These are phyloP conservation scores for Apostichopus leukothele DNA, from an alignment of 53 echinoderm and acorn worm genomes.

Conservation along the genomic window DNA sequence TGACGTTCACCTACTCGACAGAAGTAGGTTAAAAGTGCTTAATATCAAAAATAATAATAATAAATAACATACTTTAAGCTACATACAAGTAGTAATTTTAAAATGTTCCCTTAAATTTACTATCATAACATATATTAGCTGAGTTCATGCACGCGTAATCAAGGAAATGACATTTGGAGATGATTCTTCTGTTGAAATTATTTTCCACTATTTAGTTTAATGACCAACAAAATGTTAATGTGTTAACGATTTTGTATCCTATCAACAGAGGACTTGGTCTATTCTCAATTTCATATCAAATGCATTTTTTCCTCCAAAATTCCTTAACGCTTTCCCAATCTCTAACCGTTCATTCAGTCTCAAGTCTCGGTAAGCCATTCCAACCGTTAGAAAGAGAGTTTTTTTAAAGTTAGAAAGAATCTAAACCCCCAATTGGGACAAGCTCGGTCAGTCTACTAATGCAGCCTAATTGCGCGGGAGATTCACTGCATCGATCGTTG, in stretches of 20 bases:
- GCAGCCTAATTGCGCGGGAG: conserved; percentile 28
- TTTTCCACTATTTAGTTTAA: not conserved
- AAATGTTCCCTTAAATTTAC: no score
- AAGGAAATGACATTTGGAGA: no score
- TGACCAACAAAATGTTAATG: conserved; percentile 29
- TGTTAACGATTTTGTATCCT: conserved; percentile 30
- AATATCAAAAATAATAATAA: no score
- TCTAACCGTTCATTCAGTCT: conserved; percentile 37
- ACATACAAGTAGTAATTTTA: no score
- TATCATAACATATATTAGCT: no score
- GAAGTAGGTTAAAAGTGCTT: no score
- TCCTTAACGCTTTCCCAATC: conserved; percentile 20
- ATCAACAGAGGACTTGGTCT: conserved; percentile 40
- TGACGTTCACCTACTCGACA: no score
- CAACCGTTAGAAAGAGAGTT: not conserved
- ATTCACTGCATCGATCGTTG: conserved; percentile 29
- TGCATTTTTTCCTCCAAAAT: conserved; percentile 1
- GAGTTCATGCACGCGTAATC: no score
- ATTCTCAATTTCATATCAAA: conserved; percentile 29
- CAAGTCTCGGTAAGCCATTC: conserved; percentile 34
- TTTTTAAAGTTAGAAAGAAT: not conserved
- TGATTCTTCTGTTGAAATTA: not conserved
- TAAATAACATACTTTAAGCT: no score
- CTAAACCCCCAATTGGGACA: not conserved
- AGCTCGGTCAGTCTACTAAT: conserved; percentile 44